phyloP scores from a whole-genome alignment of 2,797 vertebrate genomes.

The Fratercula arctica region DNA sequence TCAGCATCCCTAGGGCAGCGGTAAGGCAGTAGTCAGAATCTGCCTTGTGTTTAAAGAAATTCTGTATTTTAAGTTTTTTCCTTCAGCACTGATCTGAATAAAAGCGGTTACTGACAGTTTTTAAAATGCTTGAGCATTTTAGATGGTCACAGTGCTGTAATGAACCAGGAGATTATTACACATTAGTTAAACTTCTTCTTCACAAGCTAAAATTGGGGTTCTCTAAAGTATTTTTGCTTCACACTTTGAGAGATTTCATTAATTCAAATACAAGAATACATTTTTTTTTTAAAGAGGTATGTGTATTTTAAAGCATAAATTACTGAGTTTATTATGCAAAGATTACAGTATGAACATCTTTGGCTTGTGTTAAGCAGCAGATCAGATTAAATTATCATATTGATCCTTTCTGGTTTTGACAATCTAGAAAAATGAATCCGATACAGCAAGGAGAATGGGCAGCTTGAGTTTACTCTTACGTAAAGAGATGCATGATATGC shows the following conservation, averaged over 20 bases:
- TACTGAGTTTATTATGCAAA: slow-evolving; percentile 2
- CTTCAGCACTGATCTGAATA: neutral
- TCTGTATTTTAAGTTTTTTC: neutral
- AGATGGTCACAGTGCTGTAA: neutral
- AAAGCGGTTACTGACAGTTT: neutral
- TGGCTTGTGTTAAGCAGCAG: slow-evolving; percentile 38
- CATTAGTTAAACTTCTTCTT: neutral
- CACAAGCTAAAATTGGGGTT: neutral
- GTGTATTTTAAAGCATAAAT: slow-evolving; percentile 7
- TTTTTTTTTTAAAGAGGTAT: neutral
- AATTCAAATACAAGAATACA: neutral
- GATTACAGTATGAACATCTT: neutral
- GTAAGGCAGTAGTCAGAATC: neutral
- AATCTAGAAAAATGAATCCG: slow-evolving; percentile 31
- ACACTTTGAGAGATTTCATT: neutral
- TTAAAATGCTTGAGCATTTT: neutral
- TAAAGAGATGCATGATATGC: neutral
- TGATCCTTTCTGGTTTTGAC: slow-evolving; percentile 49
- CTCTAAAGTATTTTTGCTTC: neutral
- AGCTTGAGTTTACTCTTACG: neutral
- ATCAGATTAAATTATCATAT: slow-evolving; percentile 59
- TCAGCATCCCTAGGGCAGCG: neutral
- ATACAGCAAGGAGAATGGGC: neutral
- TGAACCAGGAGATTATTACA: neutral
- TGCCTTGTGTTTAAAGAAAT: neutral